Percentiles rank a stretch among this genome's conserved stretches.
Conservation (phyloP, 2,113 vertebrate genomes). For the Podarcis muralis region DNA sequence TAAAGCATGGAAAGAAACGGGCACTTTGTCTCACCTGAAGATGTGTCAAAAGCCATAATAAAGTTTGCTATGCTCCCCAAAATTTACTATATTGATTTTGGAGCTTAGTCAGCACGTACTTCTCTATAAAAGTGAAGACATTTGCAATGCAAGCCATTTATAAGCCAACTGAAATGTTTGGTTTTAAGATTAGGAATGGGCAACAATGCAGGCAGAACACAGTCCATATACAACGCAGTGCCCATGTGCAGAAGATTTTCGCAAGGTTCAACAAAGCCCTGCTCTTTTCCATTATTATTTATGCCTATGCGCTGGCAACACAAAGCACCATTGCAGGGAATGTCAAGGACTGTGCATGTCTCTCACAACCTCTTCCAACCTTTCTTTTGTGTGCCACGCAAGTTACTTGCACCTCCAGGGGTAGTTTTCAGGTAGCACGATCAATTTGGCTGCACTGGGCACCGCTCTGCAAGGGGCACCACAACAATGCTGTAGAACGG, state of each 20-base stretch:
- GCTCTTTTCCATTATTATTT: background rate
- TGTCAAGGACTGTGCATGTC: no score
- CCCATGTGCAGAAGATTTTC: background rate
- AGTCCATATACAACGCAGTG: background rate
- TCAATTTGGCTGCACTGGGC: no score
- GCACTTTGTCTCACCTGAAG: slow-evolving; percentile 45
- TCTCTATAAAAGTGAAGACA: slow-evolving; percentile 21
- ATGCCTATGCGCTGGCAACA: background rate
- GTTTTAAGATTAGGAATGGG: slow-evolving; percentile 9
- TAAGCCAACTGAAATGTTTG: slow-evolving; percentile 43
- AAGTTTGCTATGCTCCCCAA: slow-evolving; percentile 22
- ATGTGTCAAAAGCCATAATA: slow-evolving; percentile 55
- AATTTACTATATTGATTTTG: slow-evolving; percentile 55
- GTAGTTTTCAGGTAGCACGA: no score
- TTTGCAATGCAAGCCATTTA: slow-evolving; percentile 45
- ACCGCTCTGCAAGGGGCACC: no score
- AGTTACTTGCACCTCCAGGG: background rate
- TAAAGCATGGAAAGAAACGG: slow-evolving; percentile 31
- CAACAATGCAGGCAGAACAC: background rate
- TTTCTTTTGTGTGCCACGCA: background rate
- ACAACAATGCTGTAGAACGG: no score
- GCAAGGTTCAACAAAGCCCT: background rate
- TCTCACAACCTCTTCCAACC: no score
- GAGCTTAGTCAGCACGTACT: slow-evolving; percentile 26
- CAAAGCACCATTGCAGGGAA: background rate